Percentiles rank a stretch among this genome's conserved stretches.
These are phyloP conservation scores for Cryptocheilus praepositus DNA, from an alignment of 2,888 invertebrate species.

Conservation along the genomic window DNA sequence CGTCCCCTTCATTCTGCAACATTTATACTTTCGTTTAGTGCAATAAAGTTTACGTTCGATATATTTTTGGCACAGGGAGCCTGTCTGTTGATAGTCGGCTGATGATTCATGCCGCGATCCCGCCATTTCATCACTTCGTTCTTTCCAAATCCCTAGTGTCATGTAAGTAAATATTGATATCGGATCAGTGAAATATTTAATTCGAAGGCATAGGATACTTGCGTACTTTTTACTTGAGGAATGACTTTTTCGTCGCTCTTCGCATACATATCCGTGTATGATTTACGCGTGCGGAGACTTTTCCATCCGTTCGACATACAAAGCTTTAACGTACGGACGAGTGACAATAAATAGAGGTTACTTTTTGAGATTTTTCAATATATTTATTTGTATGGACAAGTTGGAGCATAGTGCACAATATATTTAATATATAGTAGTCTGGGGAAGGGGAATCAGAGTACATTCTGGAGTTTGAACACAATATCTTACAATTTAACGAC, in stretches of 20 bases:
- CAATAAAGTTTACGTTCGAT: too few relatives aligned
- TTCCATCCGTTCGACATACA: not conserved
- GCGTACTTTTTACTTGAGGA: too few relatives aligned
- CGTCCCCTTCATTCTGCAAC: too few relatives aligned
- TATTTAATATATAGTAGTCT: constrained; percentile 67
- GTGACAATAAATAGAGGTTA: constrained; percentile 14
- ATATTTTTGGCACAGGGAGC: too few relatives aligned
- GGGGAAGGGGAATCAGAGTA: constrained; percentile 67
- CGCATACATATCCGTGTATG: not conserved
- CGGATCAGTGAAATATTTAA: not conserved
- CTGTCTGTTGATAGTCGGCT: too few relatives aligned
- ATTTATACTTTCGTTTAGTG: too few relatives aligned
- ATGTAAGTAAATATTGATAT: not conserved
- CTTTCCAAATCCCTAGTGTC: too few relatives aligned
- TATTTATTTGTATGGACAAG: constrained; percentile 73
- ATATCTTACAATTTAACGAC: constrained; percentile 73
- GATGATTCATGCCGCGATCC: too few relatives aligned
- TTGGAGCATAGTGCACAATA: constrained; percentile 72
- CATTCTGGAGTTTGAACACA: constrained; percentile 72
- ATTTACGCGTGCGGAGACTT: not conserved
- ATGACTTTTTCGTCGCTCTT: too few relatives aligned
- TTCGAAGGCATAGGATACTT: too few relatives aligned
- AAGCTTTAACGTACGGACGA: not conserved
- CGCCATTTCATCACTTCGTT: too few relatives aligned
- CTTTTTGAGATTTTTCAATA: constrained; percentile 61